Evolutionary conservation across 2,888 invertebrate species (phyloP).

Genomic region (Eristalinus aeneus): DNA sequence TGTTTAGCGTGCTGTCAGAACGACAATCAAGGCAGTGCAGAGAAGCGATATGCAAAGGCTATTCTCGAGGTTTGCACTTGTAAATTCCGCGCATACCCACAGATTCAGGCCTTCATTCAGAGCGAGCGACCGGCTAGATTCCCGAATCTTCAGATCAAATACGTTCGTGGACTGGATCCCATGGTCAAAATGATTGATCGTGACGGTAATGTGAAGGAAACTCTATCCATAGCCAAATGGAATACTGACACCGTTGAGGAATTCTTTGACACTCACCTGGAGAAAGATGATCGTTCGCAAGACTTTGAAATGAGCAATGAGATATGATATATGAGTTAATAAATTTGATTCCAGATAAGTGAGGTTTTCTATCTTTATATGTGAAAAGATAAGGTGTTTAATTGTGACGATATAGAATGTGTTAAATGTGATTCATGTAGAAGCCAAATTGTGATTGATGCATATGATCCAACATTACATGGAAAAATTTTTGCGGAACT

Average conservation of each 20-base stretch:
- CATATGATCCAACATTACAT: too few relatives aligned
- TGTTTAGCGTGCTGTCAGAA: constrained; percentile 91
- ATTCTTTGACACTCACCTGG: constrained; percentile 94
- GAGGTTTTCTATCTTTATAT: neutral
- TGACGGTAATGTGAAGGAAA: constrained; percentile 91
- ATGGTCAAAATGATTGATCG: constrained; percentile 94
- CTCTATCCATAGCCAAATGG: constrained; percentile 98
- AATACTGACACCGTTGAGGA: constrained; percentile 98
- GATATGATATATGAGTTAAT: constrained; percentile 40
- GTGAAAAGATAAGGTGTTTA: too few relatives aligned
- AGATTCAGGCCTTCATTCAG: constrained; percentile 98
- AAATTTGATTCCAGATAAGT: neutral
- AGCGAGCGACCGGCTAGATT: constrained; percentile 94
- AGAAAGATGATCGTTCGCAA: constrained; percentile 77
- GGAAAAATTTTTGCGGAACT: too few relatives aligned
- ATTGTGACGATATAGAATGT: too few relatives aligned
- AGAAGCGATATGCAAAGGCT: constrained; percentile 93
- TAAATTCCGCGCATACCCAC: constrained; percentile 98
- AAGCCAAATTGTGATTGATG: too few relatives aligned
- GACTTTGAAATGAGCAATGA: constrained; percentile 84
- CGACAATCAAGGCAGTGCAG: constrained; percentile 85
- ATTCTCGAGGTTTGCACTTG: constrained; percentile 98
- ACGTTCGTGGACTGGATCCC: constrained; percentile 96
- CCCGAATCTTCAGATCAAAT: constrained; percentile 94
- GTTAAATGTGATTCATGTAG: too few relatives aligned